Evolutionary conservation across 1,140 invertebrate species (phyloP), one percentile per base, ranked within the genome.

Genomic region (Ditylenchus dipsaci): DNA sequence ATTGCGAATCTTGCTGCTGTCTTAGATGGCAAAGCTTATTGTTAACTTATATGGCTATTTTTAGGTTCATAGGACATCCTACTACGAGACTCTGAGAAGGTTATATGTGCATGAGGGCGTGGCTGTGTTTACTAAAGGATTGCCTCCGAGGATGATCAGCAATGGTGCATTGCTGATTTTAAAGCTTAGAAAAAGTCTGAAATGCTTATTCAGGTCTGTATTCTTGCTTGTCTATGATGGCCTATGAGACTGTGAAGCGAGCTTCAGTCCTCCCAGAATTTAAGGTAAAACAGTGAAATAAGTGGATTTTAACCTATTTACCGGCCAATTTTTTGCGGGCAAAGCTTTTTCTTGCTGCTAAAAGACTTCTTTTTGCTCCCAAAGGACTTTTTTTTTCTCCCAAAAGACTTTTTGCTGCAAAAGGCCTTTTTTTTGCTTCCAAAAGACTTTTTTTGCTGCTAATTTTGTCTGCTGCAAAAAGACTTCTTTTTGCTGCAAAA

Each of bases 201-300:
- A 53, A 53, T 8, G 15, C 3, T 21, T 19, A 11, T 47, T 19
- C 26, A 68, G 67, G 59, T 26, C 73, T 81, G 21, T 81, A 81
- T 58, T 76, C 74, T 1, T 76, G 72, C 59, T 59, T 80, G 17
- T 67, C 83, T 17, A 83, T 81, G 81, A 75, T 80, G 33, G 81
- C 79, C 17, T 81, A 81, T 47, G 79, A 81, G 53, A 73, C 73
- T 23, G 80, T 83, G 5, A 81, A 81, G 59, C 65, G 79, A 30
- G 38, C 68, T 33, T 79, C 59, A 33, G 79, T 81, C 19, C 53
- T 83, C 7, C 81, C 81, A 15, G 81, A 81, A 65, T 81, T 75
- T 56, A 56, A 67, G 38, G 33, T 38, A 5, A 38, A 38, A 38
- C 33, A 38, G 11, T 11, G 33, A 11, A n/a, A n/a, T n/a, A n/a